A percentile compares a stretch with the other conserved stretches of the same genome.
Evolutionary conservation across 1,140 invertebrate species (phyloP).

Genomic region (Subanguina moxae): DNA sequence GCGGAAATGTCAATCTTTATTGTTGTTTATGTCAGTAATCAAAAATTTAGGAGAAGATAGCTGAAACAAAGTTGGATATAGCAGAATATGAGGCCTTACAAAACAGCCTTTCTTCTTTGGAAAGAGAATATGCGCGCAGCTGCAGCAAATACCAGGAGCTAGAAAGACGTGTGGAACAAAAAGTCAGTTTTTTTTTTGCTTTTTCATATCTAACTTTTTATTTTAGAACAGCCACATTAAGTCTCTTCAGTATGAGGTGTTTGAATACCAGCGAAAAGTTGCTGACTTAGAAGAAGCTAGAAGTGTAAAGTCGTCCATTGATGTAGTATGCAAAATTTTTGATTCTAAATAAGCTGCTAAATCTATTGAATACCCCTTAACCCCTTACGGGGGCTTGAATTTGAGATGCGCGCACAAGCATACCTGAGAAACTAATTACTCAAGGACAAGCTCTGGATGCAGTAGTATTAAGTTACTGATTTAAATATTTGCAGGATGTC

Average conservation of each 20-base stretch:
- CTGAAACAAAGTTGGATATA: slow-evolving; percentile 7
- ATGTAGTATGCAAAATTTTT: slow-evolving; percentile 11
- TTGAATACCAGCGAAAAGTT: slow-evolving; percentile 22
- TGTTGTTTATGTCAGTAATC: not conserved
- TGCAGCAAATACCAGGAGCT: slow-evolving; percentile 6
- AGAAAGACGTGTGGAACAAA: slow-evolving; percentile 28
- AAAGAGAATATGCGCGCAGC: slow-evolving; percentile 15
- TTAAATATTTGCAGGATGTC: slow-evolving; percentile 24
- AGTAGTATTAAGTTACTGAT: not conserved
- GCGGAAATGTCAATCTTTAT: not conserved
- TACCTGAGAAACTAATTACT: not conserved
- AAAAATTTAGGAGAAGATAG: not conserved
- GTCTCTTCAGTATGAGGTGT: slow-evolving; percentile 23
- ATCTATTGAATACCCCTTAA: not conserved
- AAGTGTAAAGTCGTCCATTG: slow-evolving; percentile 22
- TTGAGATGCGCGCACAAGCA: too few relatives aligned
- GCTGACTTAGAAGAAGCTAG: slow-evolving; percentile 1
- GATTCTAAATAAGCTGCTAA: not conserved
- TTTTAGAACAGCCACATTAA: slow-evolving; percentile 30
- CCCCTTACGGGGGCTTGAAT: not conserved
- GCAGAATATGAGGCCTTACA: slow-evolving; percentile 30
- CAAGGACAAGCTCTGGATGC: not conserved
- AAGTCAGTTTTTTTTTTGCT: slow-evolving; percentile 13
- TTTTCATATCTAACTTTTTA: not conserved
- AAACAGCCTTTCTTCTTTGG: slow-evolving; percentile 21